A percentile compares a stretch with the other conserved stretches of the same genome.
Evolutionary conservation across 2,888 invertebrate genomes (phyloP).

Genomic region (Lymantria monacha): DNA sequence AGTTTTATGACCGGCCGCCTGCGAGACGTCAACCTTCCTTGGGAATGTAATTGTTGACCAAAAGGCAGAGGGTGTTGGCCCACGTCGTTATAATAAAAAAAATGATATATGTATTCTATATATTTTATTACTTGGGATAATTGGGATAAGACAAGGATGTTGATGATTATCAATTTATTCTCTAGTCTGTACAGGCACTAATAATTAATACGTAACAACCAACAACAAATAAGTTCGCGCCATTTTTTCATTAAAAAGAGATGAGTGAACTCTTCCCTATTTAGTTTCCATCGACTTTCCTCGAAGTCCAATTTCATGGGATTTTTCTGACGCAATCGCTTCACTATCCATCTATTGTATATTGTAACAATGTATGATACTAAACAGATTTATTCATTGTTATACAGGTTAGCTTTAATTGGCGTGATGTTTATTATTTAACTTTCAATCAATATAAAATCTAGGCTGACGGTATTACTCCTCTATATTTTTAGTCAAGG

Average conservation of each 20-base stretch:
- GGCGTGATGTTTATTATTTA: conserved; percentile 46
- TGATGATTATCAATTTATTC: too few species aligned
- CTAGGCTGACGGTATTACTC: conserved; percentile 13
- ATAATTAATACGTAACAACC: too few species aligned
- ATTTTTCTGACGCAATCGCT: conserved; percentile 26
- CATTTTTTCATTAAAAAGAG: not conserved
- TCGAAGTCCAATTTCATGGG: conserved; percentile 9
- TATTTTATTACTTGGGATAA: too few species aligned
- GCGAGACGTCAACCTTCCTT: too few species aligned
- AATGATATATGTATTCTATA: too few species aligned
- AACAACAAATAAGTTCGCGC: not conserved
- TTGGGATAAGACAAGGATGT: too few species aligned
- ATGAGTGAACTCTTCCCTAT: not conserved
- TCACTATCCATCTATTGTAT: conserved; percentile 9
- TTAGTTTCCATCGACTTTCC: conserved; percentile 1
- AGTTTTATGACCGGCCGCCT: too few species aligned
- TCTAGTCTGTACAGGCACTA: too few species aligned
- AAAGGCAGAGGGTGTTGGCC: too few species aligned
- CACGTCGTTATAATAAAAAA: too few species aligned
- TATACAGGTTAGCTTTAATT: conserved; percentile 41
- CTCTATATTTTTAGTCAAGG: conserved; percentile 13
- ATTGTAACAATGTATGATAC: conserved; percentile 33
- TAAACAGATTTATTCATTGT: conserved; percentile 42
- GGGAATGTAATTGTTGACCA: too few species aligned
- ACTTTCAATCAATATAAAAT: conserved; percentile 39